A percentile compares a stretch with the other conserved stretches of the same genome.
Evolutionary conservation across 2,888 invertebrate genomes (phyloP).

Genomic region (Drosophila dives): DNA sequence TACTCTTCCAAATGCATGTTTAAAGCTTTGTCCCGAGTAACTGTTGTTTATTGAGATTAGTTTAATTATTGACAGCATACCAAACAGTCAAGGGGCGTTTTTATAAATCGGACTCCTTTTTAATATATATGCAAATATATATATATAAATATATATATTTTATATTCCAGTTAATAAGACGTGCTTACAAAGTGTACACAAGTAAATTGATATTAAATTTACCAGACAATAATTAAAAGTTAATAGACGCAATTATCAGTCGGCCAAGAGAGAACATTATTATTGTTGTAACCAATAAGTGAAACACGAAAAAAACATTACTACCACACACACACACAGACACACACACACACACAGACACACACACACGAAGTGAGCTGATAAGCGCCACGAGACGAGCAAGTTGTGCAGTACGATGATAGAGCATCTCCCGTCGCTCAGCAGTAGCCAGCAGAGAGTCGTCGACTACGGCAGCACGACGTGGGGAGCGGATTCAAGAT

Average conservation of each 20-base stretch:
- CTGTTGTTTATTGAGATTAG: slow-evolving; percentile 24
- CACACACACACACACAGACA: background rate
- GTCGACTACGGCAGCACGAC: slow-evolving; percentile 79
- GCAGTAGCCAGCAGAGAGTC: slow-evolving; percentile 57
- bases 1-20: background rate
- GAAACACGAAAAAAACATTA: slow-evolving; percentile 74
- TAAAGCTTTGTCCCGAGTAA: slow-evolving; percentile 6
- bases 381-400: slow-evolving; percentile 48
- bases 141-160: background rate
- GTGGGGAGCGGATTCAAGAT: slow-evolving; percentile 7
- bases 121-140: slow-evolving; percentile 5
- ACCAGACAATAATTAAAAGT: background rate
- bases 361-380: slow-evolving; percentile 16
- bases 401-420: slow-evolving; percentile 40
- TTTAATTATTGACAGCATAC: slow-evolving; percentile 19
- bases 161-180: background rate
- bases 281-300: slow-evolving; percentile 45
- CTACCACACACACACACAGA: slow-evolving; percentile 17
- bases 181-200: background rate
- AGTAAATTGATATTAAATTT: slow-evolving; percentile 33
- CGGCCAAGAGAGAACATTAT: slow-evolving; percentile 12
- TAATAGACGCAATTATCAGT: slow-evolving; percentile 55
- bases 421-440: slow-evolving; percentile 53
- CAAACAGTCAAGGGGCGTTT: slow-evolving; percentile 36
- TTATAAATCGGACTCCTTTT: slow-evolving; percentile 14